Base-by-base conservation (phyloP, 2,113 vertebrate species). In the Spilogale gracilis region DNA sequence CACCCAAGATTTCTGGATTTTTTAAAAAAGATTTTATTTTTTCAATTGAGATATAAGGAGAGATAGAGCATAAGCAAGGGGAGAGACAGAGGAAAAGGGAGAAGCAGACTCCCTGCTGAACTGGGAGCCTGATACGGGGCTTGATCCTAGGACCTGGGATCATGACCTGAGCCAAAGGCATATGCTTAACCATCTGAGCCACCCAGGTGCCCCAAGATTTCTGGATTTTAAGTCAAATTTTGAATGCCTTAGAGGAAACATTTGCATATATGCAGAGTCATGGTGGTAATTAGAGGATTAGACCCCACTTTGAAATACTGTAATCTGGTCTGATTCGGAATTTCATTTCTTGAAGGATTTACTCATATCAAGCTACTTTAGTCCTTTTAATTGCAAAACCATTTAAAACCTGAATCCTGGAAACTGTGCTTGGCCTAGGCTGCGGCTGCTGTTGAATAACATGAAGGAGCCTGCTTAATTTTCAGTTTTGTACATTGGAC, bases 401-500 rank as follows among this genome's bases (percentile, higher is more conserved):
- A 54, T 81, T 92, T 67, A 12, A 65, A 90, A 38, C 0, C 20
- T 23, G 30, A 25, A 20, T 20, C 4, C 12, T 25, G n/a, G 27
- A 17, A 17, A 4, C 32, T 3, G 27, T 4, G 1, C 18, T 2
- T 0, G 27, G 13, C 12, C 9, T 48, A 13, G 9, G 43, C 21
- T 9, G 48, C 1, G 23, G 10, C 13, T 2, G 13, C 8, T 45
- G 21, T n/a, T 52, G 0, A 56, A 0, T 3, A 32, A 61, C 3
- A 80, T 1, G 4, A 21, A 2, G 14, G 30, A 58, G 60, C 3
- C 8, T 69, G 56, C 20, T 88, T 63, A n/a, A 6, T 73, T 83
- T 52, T 21, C 14, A 83, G 96, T 98, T 97, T 67, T 83, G 16
- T 0, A 43, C 1, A 30, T 18, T 54, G 27, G 13, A 74, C 99